Percentiles rank a stretch among this genome's conserved stretches.
Conservation (phyloP, 2,113 vertebrate genomes). For the Anseranas semipalmata region DNA sequence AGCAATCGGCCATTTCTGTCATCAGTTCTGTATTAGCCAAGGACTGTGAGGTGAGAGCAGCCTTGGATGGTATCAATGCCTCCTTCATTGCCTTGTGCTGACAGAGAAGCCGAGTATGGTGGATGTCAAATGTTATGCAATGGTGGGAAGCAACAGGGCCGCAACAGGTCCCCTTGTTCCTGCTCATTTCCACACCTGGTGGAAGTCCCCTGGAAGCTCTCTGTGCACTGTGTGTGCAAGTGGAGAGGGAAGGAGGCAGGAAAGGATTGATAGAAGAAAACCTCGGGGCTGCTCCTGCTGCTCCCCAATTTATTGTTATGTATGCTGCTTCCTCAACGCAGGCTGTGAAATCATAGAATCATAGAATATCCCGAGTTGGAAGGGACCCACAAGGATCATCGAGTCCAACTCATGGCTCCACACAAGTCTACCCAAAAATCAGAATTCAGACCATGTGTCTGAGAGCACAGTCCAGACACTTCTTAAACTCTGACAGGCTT, state of each 20-base stretch:
- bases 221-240: neutral
- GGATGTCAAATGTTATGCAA: neutral
- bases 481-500: too few relatives aligned
- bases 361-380: too few relatives aligned
- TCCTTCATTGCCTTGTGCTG: neutral
- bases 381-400: too few relatives aligned
- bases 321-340: neutral
- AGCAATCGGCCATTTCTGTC: neutral
- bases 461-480: too few relatives aligned
- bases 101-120: fast-evolving
- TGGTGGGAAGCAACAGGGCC: neutral
- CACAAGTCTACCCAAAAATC: too few relatives aligned
- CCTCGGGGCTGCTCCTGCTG: neutral
- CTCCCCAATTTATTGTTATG: neutral
- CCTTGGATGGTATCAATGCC: neutral
- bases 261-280: neutral
- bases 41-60: neutral
- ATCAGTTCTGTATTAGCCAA: neutral
- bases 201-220: neutral
- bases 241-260: neutral
- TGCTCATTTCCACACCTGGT: neutral
- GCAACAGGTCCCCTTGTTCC: neutral
- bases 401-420: too few relatives aligned
- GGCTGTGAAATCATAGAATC: neutral
- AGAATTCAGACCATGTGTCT: too few relatives aligned